Evolutionary conservation across 2,113 vertebrate species (phyloP).

Genomic region (Elaphurus davidianus): DNA sequence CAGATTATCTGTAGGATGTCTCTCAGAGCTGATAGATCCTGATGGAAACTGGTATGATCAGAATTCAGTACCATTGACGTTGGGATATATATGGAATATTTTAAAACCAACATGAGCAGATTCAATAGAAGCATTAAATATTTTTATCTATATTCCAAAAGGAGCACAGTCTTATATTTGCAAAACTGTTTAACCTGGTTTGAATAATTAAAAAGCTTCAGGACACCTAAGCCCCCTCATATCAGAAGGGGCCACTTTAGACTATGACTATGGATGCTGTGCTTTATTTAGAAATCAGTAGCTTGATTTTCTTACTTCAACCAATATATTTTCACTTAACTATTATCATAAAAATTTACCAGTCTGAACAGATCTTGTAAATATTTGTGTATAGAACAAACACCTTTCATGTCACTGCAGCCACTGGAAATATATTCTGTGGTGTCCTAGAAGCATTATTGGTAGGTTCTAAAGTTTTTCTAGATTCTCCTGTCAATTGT

Average conservation of each 20-base stretch:
- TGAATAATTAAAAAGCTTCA: conserved; percentile 87
- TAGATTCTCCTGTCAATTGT: conserved; percentile 96
- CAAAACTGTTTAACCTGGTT: conserved; percentile 90
- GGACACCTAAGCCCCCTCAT: conserved; percentile 86
- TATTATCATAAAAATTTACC: conserved; percentile 99
- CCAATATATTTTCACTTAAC: conserved; percentile 99
- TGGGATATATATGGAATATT: conserved; percentile 89
- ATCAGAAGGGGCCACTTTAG: conserved; percentile 84
- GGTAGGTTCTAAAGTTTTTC: conserved; percentile 92
- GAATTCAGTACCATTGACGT: conserved; percentile 91
- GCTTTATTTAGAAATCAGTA: conserved; percentile 99
- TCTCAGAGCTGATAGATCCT: conserved; percentile 82
- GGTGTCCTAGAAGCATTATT: conserved; percentile 98
- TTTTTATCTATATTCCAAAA: conserved; percentile 94
- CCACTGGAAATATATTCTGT: conserved; percentile 97
- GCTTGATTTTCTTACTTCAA: conserved; percentile 99
- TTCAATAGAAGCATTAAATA: conserved; percentile 94
- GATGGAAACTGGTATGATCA: conserved; percentile 88
- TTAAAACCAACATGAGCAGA: conserved; percentile 90
- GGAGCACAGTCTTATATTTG: conserved; percentile 98
- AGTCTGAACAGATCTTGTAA: conserved; percentile 98
- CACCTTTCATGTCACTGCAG: conserved; percentile 97
- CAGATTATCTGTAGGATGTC: conserved; percentile 91
- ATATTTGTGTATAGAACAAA: conserved; percentile 99
- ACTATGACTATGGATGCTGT: conserved; percentile 89